Conservation (phyloP, 2,888 invertebrate genomes). For the Dinocampus coccinellae region DNA sequence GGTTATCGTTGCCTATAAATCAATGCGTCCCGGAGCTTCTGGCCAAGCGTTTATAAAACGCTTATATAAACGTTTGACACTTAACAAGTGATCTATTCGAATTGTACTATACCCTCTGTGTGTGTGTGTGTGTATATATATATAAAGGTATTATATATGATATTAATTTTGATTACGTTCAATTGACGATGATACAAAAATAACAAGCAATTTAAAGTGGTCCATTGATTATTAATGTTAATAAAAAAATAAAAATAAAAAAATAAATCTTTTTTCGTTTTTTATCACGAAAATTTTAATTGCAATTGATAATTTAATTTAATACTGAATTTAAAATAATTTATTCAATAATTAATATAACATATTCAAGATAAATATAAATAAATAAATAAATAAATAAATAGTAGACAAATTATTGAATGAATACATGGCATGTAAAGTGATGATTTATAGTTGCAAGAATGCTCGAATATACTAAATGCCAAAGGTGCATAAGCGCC, state of each 20-base stretch:
- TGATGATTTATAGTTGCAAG: neutral
- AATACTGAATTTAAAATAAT: too few species aligned
- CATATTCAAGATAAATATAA: neutral
- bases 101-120: slow-evolving; percentile 27
- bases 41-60: slow-evolving; percentile 12
- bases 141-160: neutral
- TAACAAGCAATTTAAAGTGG: neutral
- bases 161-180: neutral
- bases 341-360: neutral
- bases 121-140: neutral
- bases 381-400: neutral
- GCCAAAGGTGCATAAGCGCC: slow-evolving; percentile 5
- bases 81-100: slow-evolving; percentile 47
- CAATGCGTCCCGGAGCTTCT: slow-evolving; percentile 40
- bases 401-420: neutral
- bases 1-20: slow-evolving; percentile 46
- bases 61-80: slow-evolving; percentile 43
- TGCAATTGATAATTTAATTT: too few species aligned
- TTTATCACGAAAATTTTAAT: too few species aligned
- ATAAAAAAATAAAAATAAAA: too few species aligned
- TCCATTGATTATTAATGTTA: neutral
- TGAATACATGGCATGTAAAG: neutral
- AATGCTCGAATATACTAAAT: neutral
- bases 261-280: too few species aligned
- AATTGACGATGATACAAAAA: neutral